Evolutionary conservation across 1,140 invertebrate species (phyloP).

Genomic region (Polypedilum pembai): DNA sequence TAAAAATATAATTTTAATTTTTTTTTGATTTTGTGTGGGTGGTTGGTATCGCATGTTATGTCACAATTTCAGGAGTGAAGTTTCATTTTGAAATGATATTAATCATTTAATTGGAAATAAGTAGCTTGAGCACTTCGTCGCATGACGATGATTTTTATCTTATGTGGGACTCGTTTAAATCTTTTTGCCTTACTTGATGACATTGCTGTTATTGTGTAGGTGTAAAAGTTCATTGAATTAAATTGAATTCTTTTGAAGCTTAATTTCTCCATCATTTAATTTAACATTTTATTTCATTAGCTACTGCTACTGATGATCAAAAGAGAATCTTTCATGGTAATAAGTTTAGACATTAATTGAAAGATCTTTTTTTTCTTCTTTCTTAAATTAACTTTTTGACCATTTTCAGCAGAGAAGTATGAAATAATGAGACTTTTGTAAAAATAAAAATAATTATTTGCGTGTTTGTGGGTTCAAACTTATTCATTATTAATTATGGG

Average conservation of each 20-base stretch:
- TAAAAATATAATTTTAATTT: not conserved
- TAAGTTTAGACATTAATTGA: too few relatives aligned
- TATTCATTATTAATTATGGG: too few relatives aligned
- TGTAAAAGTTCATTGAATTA: not conserved
- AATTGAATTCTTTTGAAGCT: not conserved
- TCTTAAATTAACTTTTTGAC: too few relatives aligned
- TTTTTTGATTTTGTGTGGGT: not conserved
- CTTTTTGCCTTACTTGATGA: not conserved
- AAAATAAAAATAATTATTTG: too few relatives aligned
- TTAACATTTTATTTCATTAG: not conserved
- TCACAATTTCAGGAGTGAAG: not conserved
- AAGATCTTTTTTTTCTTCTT: too few relatives aligned
- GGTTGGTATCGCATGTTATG: conserved; percentile 2
- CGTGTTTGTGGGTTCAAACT: too few relatives aligned
- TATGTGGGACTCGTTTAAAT: not conserved
- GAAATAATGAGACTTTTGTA: too few relatives aligned
- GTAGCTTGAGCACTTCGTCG: conserved; percentile 4
- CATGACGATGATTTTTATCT: not conserved
- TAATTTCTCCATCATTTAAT: not conserved
- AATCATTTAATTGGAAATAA: not conserved
- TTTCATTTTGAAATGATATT: too few relatives aligned
- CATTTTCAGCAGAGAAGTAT: too few relatives aligned
- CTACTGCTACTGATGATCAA: not conserved
- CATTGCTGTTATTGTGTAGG: not conserved
- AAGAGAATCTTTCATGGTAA: too few relatives aligned